Percentiles rank a stretch among this genome's conserved stretches.
Evolutionary conservation across 2,888 invertebrate genomes (phyloP).

Genomic region (Deilephila elpenor): DNA sequence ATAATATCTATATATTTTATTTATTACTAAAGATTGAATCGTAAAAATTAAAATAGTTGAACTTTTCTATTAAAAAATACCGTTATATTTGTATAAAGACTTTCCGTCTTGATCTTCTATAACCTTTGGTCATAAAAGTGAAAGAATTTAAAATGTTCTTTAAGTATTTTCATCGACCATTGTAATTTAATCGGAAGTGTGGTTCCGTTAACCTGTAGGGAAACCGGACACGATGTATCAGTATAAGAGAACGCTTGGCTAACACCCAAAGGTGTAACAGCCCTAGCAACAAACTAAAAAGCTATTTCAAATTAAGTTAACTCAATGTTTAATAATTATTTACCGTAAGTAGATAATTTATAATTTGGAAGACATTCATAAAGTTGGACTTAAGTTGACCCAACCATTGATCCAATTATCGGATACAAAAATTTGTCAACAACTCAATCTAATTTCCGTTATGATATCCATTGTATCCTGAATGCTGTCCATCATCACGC

Average conservation of each 20-base stretch:
- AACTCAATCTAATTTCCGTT: neutral
- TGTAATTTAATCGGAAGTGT: slow-evolving; percentile 11
- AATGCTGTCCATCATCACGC: slow-evolving; percentile 5
- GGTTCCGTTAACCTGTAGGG: slow-evolving; percentile 7
- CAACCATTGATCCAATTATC: neutral
- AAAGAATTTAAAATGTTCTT: neutral
- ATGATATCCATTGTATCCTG: neutral
- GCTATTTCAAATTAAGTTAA: neutral
- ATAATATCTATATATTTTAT: too few species aligned
- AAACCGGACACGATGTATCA: slow-evolving; percentile 18
- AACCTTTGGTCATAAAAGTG: too few species aligned
- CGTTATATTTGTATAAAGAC: too few species aligned
- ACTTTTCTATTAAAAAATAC: too few species aligned
- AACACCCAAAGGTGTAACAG: slow-evolving; percentile 12
- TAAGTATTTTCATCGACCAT: neutral
- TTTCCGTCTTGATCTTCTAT: too few species aligned
- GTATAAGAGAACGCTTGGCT: slow-evolving; percentile 13
- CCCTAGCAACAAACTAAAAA: slow-evolving; percentile 17
- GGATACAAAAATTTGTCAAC: neutral
- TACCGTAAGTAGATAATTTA: neutral
- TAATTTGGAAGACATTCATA: neutral
- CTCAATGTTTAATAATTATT: neutral
- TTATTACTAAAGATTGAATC: too few species aligned
- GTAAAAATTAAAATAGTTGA: too few species aligned
- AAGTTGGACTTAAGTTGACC: neutral